Evolutionary conservation across 2,797 vertebrate genomes (phyloP), one percentile per base, ranked within the genome.

Genomic region (Podarcis siculus): DNA sequence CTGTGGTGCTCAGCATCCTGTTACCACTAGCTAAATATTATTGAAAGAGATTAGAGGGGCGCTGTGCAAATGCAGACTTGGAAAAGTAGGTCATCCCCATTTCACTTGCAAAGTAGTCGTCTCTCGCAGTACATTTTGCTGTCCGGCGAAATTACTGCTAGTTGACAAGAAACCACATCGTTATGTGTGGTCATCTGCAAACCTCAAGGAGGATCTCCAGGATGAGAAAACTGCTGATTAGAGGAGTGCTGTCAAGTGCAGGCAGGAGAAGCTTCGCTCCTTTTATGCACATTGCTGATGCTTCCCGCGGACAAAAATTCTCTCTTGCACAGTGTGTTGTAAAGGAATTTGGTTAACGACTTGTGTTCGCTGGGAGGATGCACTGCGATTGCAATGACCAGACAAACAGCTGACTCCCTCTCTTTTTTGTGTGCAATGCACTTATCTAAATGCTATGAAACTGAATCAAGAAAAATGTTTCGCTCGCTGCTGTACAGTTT

Each of bases 171-270:
- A 94, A 91, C 93, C 89, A 91, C 94, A 94, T 87, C 25, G 39
- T 95, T 91, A 89, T 39, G 4, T 92, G 87, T 79, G 94, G 89
- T 95, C 91, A 93, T 81, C 85, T 91, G 93, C 82, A 95, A 95
- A 91, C 75, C 94, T 96, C 93, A 86, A 39, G 58, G 88, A 91
- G 91, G 78, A 90, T 88, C 72, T 93, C 85, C 30, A 76, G 79
- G 45, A 92, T 93, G 89, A 37, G 85, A 30, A 82, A 83, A 15
- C 45, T 77, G 23, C 25, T 93, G 87, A 37, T 89, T 89, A 91
- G 89, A 92, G 84, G 84, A 81, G 27, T 37, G 73, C 83, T 89
- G 91, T 55, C 3, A 42, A 92, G 42, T 45, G 8, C 3, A 55
- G 2, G 0, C 6, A 61, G 49, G 90, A 89, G 58, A 69, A 90